phyloP scores from a whole-genome alignment of 2,113 vertebrate genomes.

The Clinocottus analis region DNA sequence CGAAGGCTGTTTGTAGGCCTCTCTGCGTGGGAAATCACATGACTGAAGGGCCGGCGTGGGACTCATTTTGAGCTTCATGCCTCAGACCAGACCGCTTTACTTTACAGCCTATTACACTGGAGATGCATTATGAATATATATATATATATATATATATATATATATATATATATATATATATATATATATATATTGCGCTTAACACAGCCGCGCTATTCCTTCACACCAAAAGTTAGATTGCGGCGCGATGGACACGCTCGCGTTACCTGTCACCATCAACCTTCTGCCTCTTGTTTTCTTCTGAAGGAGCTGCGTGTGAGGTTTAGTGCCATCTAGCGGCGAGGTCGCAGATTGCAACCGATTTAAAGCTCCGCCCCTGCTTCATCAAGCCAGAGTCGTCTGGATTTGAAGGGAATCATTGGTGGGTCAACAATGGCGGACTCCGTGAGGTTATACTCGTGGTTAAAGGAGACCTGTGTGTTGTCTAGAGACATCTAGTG shows the following conservation, averaged over 20 bases:
- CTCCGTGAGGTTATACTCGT: too few species aligned
- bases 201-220: not conserved
- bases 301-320: too few species aligned
- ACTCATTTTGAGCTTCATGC: not conserved
- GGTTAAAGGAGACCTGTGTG: too few species aligned
- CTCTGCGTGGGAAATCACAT: conserved; percentile 40
- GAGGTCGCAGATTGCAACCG: too few species aligned
- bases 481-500: too few species aligned
- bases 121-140: too few species aligned
- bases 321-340: too few species aligned
- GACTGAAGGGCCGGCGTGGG: not conserved
- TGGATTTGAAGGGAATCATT: not conserved
- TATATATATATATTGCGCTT: not conserved
- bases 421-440: too few species aligned
- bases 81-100: not conserved
- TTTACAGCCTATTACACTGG: not conserved
- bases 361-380: too few species aligned
- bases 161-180: too few species aligned
- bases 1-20: conserved; percentile 28
- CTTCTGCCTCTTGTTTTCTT: not conserved
- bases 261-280: not conserved
- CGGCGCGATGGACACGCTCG: not conserved
- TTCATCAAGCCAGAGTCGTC: too few species aligned
- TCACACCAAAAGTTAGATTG: not conserved
- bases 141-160: too few species aligned